These are phyloP conservation scores for Sebastes dallii DNA, from an alignment of 2,797 vertebrate species.

Conservation along the genomic window DNA sequence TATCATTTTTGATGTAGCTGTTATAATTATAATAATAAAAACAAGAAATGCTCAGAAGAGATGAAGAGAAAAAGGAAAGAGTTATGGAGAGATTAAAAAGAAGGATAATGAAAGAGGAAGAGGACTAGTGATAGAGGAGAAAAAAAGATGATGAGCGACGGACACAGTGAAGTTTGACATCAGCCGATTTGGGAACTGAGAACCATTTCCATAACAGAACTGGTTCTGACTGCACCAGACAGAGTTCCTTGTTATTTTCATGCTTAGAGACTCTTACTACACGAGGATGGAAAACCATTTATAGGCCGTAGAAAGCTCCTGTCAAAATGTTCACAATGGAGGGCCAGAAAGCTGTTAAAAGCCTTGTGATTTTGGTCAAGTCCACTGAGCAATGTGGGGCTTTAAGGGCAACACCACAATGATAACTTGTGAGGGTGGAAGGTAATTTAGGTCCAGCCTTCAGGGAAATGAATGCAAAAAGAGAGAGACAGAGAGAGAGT, in stretches of 20 bases:
- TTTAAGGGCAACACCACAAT: conserved; percentile 37
- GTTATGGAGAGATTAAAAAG: conserved; percentile 20
- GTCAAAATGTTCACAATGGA: conserved; percentile 27
- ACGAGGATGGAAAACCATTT: conserved; percentile 26
- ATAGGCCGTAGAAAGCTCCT: conserved; percentile 29
- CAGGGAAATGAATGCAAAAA: conserved; percentile 47
- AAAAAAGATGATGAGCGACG: conserved; percentile 23
- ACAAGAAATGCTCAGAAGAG: conserved; percentile 3
- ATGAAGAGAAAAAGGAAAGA: neutral
- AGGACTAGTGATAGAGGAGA: conserved; percentile 5
- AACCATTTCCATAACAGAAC: conserved; percentile 18
- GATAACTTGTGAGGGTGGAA: conserved; percentile 55
- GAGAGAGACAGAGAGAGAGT: conserved; percentile 11
- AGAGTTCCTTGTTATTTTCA: conserved; percentile 15
- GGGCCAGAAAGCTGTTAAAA: conserved; percentile 35
- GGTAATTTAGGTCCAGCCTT: conserved; percentile 63
- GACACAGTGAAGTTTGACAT: conserved; percentile 36
- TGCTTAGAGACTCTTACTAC: neutral
- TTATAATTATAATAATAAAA: conserved; percentile 30
- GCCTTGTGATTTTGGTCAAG: conserved; percentile 48
- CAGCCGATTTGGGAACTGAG: neutral
- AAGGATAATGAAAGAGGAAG: neutral
- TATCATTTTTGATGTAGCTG: conserved; percentile 21
- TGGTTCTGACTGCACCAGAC: neutral
- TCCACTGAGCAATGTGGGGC: conserved; percentile 24